phyloP scores from a whole-genome alignment of 1,140 invertebrate species.

The Zaprionus kolodkinae region DNA sequence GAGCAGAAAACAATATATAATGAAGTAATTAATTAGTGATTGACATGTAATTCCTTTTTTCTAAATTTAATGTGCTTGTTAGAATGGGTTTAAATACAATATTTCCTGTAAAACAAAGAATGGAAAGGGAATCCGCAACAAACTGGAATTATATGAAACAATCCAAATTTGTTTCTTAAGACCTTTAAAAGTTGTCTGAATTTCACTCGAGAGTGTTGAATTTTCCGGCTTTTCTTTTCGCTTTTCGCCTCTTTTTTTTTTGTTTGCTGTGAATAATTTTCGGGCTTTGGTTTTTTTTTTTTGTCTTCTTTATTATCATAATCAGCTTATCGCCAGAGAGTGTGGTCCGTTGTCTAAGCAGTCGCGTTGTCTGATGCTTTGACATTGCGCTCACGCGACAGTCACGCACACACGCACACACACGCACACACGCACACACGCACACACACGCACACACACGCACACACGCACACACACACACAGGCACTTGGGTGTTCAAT shows the following conservation, averaged over 20 bases:
- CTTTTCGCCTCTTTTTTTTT: constrained; percentile 5
- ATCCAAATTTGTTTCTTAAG: not conserved
- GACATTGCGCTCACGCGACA: constrained; percentile 53
- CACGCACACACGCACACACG: constrained; percentile 32
- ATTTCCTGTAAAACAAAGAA: not conserved
- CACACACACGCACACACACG: constrained; percentile 15
- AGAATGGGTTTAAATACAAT: not conserved
- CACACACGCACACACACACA: not conserved
- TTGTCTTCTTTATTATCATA: constrained; percentile 4
- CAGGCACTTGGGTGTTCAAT: constrained; percentile 48
- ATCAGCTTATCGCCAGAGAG: constrained; percentile 8
- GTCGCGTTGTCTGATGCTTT: constrained; percentile 61
- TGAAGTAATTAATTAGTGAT: too few species aligned
- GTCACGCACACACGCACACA: constrained; percentile 22
- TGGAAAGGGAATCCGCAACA: not conserved
- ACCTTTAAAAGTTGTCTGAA: not conserved
- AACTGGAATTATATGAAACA: not conserved
- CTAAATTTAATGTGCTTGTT: not conserved
- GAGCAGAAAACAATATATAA: too few species aligned
- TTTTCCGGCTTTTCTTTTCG: constrained; percentile 8
- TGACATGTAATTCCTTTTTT: too few species aligned
- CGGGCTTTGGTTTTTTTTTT: too few species aligned
- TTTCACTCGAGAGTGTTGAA: not conserved
- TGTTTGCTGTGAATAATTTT: constrained; percentile 3
- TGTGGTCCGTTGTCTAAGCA: constrained; percentile 17